These are phyloP conservation scores for Heliconius congener DNA, from an alignment of 1,140 invertebrate species.

Conservation along the genomic window DNA sequence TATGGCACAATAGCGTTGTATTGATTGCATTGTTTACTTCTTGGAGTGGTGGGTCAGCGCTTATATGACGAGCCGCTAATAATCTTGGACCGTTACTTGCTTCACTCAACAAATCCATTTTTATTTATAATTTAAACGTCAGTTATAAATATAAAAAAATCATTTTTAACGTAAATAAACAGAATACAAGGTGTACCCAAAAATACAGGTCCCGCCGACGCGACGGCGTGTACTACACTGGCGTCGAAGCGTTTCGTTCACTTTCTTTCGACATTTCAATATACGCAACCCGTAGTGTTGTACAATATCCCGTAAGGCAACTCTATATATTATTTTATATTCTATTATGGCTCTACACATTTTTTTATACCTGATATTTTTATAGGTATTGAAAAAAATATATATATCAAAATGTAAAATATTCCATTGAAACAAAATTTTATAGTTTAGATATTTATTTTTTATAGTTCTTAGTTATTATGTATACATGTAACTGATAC, in stretches of 20 bases:
- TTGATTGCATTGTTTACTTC: constrained; percentile 61
- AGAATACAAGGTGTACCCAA: constrained; percentile 22
- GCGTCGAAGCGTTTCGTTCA: constrained; percentile 56
- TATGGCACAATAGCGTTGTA: constrained; percentile 65
- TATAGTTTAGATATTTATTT: neutral
- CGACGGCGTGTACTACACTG: constrained; percentile 35
- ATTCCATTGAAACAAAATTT: neutral
- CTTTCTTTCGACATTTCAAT: constrained; percentile 77
- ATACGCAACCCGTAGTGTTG: constrained; percentile 67
- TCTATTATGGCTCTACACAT: neutral
- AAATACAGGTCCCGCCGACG: constrained; percentile 27
- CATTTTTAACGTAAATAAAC: constrained; percentile 31
- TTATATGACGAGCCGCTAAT: constrained; percentile 62
- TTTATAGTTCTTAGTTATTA: neutral
- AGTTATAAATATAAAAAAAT: constrained; percentile 16
- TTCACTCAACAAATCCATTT: constrained; percentile 65
- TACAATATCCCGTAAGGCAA: constrained; percentile 36
- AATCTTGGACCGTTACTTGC: constrained; percentile 51
- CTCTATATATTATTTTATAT: neutral
- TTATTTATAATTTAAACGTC: constrained; percentile 34
- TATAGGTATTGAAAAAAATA: too few species aligned
- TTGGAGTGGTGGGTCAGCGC: constrained; percentile 49
- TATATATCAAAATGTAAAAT: neutral
- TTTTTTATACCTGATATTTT: neutral
- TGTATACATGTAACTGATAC: neutral